Conservation (phyloP, 2,797 vertebrate species). For the Cottoperca gobio region DNA sequence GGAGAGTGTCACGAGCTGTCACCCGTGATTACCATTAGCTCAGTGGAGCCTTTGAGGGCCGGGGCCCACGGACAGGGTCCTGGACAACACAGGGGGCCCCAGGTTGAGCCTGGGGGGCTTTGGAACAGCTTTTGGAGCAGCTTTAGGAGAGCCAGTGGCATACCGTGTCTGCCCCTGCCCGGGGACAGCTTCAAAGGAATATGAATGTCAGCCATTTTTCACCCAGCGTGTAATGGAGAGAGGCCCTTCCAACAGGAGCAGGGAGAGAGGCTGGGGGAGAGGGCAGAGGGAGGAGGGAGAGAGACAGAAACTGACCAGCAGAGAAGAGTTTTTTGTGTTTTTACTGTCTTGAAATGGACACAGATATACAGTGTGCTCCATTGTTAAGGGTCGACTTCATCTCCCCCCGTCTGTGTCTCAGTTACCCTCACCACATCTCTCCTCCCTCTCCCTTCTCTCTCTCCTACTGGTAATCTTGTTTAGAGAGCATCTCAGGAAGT, state of each 20-base stretch:
- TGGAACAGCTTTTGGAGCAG: slow-evolving; percentile 75
- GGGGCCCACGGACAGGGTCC: slow-evolving; percentile 77
- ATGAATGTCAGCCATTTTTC: slow-evolving; percentile 85
- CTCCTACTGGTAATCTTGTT: slow-evolving; percentile 64
- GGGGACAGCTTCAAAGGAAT: slow-evolving; percentile 83
- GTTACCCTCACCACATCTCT: neutral
- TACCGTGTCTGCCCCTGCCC: slow-evolving; percentile 73
- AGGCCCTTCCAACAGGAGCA: slow-evolving; percentile 69
- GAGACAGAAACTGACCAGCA: slow-evolving; percentile 25
- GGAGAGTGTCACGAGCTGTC: slow-evolving; percentile 89
- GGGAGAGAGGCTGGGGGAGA: slow-evolving; percentile 28
- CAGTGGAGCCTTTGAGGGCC: slow-evolving; percentile 87
- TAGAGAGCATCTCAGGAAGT: slow-evolving; percentile 61
- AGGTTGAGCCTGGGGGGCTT: slow-evolving; percentile 82
- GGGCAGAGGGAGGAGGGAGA: slow-evolving; percentile 15
- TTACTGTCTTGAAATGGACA: neutral
- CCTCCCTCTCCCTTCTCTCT: neutral
- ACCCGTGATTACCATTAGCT: slow-evolving; percentile 87
- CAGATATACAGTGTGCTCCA: neutral
- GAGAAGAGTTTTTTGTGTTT: slow-evolving; percentile 13
- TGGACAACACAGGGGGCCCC: slow-evolving; percentile 79
- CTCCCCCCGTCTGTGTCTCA: neutral
- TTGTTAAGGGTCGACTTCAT: slow-evolving; percentile 1
- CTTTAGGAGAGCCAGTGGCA: slow-evolving; percentile 76
- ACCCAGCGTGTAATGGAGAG: slow-evolving; percentile 77